phyloP scores from a whole-genome alignment of 2,888 invertebrate genomes.

The Deilephila elpenor region DNA sequence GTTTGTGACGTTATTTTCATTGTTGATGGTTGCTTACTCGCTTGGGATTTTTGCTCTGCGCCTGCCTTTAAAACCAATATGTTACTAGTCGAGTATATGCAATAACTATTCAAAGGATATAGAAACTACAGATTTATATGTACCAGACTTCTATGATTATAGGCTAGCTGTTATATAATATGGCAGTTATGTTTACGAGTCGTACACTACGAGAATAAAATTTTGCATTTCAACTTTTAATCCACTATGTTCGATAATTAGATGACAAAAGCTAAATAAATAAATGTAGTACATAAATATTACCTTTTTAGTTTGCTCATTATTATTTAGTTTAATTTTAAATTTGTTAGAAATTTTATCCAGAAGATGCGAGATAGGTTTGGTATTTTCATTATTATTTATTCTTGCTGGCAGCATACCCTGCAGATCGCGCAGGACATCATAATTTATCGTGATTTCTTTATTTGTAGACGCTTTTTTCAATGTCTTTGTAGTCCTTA shows the following conservation, averaged over 20 bases:
- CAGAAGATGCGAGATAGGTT: background rate
- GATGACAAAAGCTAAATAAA: background rate
- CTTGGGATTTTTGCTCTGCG: conserved; percentile 6
- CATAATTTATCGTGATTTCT: background rate
- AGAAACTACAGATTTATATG: too few species aligned
- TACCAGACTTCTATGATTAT: too few species aligned
- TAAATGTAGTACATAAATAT: background rate
- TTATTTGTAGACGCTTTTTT: background rate
- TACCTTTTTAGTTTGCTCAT: background rate
- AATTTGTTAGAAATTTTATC: conserved; percentile 11
- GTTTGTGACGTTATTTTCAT: conserved; percentile 4
- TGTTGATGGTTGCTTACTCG: conserved; percentile 16
- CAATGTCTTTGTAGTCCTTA: background rate
- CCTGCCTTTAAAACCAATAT: conserved; percentile 3
- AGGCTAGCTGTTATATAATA: too few species aligned
- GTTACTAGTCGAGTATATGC: conserved; percentile 4
- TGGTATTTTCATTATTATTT: background rate
- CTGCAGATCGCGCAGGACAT: background rate
- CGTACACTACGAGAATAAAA: too few species aligned
- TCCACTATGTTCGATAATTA: background rate
- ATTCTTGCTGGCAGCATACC: background rate
- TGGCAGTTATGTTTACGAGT: too few species aligned
- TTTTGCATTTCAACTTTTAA: too few species aligned
- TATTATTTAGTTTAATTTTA: background rate
- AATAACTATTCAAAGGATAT: too few species aligned